Evolutionary conservation across 2,113 vertebrate species (phyloP).

Genomic region (Deroptyus accipitrinus): DNA sequence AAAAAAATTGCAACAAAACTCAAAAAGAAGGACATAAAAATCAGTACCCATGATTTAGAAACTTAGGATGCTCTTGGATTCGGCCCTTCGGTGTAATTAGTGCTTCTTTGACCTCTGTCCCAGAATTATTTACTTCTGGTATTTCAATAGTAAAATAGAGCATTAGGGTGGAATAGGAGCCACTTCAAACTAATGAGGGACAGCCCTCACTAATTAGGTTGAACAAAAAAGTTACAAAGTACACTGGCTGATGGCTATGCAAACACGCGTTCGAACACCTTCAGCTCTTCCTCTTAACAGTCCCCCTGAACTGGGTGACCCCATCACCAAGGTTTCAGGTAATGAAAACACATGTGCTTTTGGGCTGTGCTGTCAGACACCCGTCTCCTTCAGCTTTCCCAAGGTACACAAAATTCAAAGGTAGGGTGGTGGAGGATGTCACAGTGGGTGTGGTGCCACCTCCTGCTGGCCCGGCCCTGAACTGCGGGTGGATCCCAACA

Average conservation of each 20-base stretch:
- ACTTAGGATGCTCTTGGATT: not conserved
- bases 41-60: not conserved
- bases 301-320: not conserved
- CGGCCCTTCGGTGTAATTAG: not conserved
- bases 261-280: not conserved
- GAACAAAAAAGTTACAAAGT: not conserved
- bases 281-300: not conserved
- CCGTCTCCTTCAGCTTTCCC: not conserved
- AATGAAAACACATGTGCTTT: fast-evolving
- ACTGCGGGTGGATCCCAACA: not conserved
- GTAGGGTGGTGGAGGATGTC: not conserved
- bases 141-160: not conserved
- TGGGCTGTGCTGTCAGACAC: not conserved
- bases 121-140: not conserved
- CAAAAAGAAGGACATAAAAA: not conserved
- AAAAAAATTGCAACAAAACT: not conserved
- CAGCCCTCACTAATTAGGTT: not conserved
- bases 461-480: not conserved
- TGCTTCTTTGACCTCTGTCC: not conserved
- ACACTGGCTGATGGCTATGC: not conserved
- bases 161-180: not conserved
- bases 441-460: fast-evolving
- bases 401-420: not conserved
- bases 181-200: not conserved
- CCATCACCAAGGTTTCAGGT: not conserved